Base-by-base conservation (phyloP, 1,140 invertebrate genomes). In the Anastrepha obliqua region DNA sequence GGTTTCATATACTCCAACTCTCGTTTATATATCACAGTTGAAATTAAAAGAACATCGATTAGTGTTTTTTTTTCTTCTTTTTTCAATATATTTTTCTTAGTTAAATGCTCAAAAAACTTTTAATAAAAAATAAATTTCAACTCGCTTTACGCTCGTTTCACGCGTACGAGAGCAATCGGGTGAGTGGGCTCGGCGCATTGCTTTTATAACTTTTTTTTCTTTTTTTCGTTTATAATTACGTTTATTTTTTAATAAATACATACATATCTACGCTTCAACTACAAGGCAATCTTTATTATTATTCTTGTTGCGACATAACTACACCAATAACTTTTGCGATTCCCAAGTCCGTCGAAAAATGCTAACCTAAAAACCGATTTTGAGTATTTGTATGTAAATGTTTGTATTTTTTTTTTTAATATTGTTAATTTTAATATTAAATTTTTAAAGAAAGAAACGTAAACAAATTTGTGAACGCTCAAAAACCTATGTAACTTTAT, bases 21-120 rank as follows among this genome's bases (percentile, higher is more conserved):
- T 47, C 70, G n/a, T 29, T n/a, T 87, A 15, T 67, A 86, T 87
- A 87, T 87, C 86, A 87, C 86, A 87, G 86, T 87, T 78, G 51
- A 87, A 87, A 87, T 70, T 86, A 86, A 86, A 86, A 81, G 74
- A 81, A 81, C 74, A 55, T 81, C n/a, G 44, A 20, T 81, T 55
- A 81, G 2, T 81, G 51, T 17, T 13, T 81, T 81, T 8, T 55
- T 81, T 11, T 74, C 29, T 42, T 74, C 3, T 74, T 74, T n/a
- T 47, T n/a, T 67, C 13, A 42, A 39, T 67, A 67, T 67, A 67
- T 67, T 47, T 74, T 74, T 42, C 4, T 47, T 74, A 44, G 42
- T 81, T 20, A 81, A 3, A 55, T 44, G 47, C 7, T 81, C 47
- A n/a, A 55, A 78, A 81, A 81, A 81, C 17, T 55, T 29, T 29